phyloP scores from a whole-genome alignment of 2,113 vertebrate species.

The Psophia crepitans region DNA sequence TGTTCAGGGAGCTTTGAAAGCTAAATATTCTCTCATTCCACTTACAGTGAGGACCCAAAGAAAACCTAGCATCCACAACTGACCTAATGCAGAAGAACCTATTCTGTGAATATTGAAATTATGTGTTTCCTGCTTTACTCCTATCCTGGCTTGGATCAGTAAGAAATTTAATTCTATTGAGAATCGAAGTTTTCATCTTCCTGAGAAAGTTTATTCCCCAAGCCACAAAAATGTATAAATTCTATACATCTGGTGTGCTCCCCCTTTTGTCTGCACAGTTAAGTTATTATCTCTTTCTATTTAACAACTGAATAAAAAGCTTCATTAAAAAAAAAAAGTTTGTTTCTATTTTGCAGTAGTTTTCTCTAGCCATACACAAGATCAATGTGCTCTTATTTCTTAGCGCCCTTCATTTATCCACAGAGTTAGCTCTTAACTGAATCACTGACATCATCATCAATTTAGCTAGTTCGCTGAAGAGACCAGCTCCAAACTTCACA shows the following conservation, averaged over 20 bases:
- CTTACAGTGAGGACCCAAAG: conserved; percentile 18
- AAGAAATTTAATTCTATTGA: conserved; percentile 30
- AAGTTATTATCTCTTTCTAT: conserved; percentile 64
- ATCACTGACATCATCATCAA: no score
- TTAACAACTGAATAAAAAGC: conserved; percentile 58
- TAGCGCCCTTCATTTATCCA: background rate
- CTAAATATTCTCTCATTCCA: background rate
- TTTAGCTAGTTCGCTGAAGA: background rate
- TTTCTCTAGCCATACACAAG: background rate
- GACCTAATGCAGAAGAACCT: background rate
- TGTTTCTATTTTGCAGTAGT: background rate
- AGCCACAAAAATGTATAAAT: background rate
- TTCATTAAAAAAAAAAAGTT: background rate
- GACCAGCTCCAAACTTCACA: background rate
- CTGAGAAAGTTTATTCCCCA: background rate
- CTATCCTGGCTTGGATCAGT: conserved; percentile 25
- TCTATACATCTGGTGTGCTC: background rate
- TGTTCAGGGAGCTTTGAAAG: background rate
- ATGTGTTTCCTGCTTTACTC: conserved; percentile 2
- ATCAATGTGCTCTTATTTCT: background rate
- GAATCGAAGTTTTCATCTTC: conserved; percentile 24
- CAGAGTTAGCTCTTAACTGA: background rate
- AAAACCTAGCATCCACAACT: background rate
- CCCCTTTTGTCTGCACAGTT: conserved; percentile 13
- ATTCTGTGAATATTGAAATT: conserved; percentile 40